phyloP scores from a whole-genome alignment of 2,797 vertebrate species.

The Muscicapa comitata region DNA sequence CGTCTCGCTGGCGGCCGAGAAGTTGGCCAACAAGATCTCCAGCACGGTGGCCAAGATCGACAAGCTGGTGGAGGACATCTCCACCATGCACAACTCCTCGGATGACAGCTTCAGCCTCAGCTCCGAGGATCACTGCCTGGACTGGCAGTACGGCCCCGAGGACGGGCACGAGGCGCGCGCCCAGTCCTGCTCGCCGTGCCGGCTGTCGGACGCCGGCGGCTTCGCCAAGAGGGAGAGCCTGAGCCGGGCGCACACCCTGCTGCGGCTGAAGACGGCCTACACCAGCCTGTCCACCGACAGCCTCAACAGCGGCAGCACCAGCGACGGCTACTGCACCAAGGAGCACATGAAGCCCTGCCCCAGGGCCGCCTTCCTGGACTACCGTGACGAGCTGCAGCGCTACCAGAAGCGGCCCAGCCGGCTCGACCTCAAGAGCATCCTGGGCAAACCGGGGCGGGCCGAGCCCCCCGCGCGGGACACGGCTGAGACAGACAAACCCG shows the following conservation, averaged over 20 bases:
- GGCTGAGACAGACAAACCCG: conserved; percentile 72
- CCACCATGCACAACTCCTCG: conserved; percentile 92
- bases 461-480: conserved; percentile 67
- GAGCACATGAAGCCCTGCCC: conserved; percentile 83
- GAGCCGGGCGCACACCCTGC: conserved; percentile 82
- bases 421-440: conserved; percentile 86
- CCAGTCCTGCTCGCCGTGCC: conserved; percentile 91
- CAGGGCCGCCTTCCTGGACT: conserved; percentile 72
- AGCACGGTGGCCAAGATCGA: conserved; percentile 94
- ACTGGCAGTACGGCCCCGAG: conserved; percentile 86
- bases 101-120: conserved; percentile 98
- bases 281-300: conserved; percentile 93
- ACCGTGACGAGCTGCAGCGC: conserved; percentile 40
- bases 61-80: conserved; percentile 93
- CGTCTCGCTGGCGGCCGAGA: conserved; percentile 85
- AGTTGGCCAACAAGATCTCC: conserved; percentile 90
- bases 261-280: conserved; percentile 86
- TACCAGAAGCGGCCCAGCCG: conserved; percentile 86
- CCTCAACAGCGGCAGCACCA: conserved; percentile 92
- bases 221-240: conserved; percentile 80
- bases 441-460: conserved; percentile 58
- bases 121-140: conserved; percentile 92
- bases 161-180: conserved; percentile 86
- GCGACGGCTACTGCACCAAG: conserved; percentile 89
- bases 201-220: conserved; percentile 80